Evolutionary conservation across 2,888 invertebrate species (phyloP).

Genomic region (Drosophila histrio): DNA sequence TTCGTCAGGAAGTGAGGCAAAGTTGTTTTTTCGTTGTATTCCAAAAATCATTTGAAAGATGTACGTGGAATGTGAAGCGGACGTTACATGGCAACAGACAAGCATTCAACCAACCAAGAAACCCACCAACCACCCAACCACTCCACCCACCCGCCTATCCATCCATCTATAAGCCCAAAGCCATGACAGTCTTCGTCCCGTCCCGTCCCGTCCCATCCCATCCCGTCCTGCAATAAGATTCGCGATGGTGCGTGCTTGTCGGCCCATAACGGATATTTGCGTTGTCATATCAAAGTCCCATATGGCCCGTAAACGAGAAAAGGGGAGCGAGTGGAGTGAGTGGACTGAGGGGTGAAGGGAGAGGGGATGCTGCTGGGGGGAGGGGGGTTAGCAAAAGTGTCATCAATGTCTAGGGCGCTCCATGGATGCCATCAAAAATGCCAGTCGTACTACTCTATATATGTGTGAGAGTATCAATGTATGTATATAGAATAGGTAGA

Average conservation of each 20-base stretch:
- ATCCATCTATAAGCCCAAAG: constrained; percentile 31
- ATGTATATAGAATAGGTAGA: constrained; percentile 9
- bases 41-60: constrained; percentile 31
- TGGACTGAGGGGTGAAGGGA: constrained; percentile 15
- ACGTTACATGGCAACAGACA: constrained; percentile 51
- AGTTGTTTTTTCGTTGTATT: constrained; percentile 17
- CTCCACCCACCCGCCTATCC: not conserved
- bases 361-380: not conserved
- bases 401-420: constrained; percentile 79
- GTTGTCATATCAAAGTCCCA: constrained; percentile 84
- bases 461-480: constrained; percentile 2
- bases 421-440: constrained; percentile 73
- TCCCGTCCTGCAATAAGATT: constrained; percentile 17
- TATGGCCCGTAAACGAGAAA: constrained; percentile 82
- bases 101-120: not conserved
- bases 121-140: not conserved
- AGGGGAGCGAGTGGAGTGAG: constrained; percentile 18
- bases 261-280: constrained; percentile 81
- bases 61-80: constrained; percentile 18
- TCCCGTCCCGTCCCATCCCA: not conserved
- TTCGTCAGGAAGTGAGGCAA: constrained; percentile 12
- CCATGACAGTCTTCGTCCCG: constrained; percentile 24
- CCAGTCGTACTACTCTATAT: constrained; percentile 35
- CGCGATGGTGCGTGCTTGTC: constrained; percentile 69
- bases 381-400: constrained; percentile 59